Evolutionary conservation across 2,113 vertebrate genomes (phyloP).

Genomic region (Brienomyrus brachyistius): DNA sequence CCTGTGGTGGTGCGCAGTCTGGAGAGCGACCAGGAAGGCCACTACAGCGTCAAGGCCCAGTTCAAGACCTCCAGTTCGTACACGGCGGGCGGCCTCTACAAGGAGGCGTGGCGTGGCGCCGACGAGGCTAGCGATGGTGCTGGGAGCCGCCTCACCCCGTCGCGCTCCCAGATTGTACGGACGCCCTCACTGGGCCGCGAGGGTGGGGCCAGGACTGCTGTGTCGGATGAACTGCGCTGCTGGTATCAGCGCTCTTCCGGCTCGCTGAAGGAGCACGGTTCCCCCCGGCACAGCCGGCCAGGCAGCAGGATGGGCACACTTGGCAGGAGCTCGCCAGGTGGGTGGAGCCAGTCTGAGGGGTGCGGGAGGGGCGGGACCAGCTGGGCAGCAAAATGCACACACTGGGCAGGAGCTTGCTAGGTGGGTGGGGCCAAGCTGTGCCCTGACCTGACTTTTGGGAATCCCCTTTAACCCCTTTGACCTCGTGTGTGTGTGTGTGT

Average conservation of each 20-base stretch:
- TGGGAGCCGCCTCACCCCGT: conserved; percentile 77
- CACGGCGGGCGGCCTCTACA: conserved; percentile 91
- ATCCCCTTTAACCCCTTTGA: not conserved
- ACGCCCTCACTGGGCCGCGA: conserved; percentile 93
- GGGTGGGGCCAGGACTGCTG: conserved; percentile 64
- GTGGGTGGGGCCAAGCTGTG: conserved; percentile 44
- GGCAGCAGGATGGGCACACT: conserved; percentile 81
- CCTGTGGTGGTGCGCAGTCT: conserved; percentile 94
- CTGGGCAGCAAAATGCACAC: conserved; percentile 80
- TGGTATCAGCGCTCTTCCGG: conserved; percentile 94
- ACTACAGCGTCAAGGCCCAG: conserved; percentile 98
- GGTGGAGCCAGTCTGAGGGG: not conserved
- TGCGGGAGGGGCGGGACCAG: conserved; percentile 9
- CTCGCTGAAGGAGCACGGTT: conserved; percentile 82
- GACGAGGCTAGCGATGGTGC: conserved; percentile 65
- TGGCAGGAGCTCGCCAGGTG: conserved; percentile 88
- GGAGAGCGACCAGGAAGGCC: conserved; percentile 97
- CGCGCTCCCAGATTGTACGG: conserved; percentile 94
- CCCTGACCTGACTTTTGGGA: not conserved
- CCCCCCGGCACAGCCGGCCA: conserved; percentile 74
- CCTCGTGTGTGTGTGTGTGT: conserved; percentile 13
- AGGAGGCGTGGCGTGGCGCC: conserved; percentile 85
- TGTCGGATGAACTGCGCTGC: conserved; percentile 90
- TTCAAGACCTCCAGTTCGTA: conserved; percentile 98
- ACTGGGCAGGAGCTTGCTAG: conserved; percentile 86